Evolutionary conservation across 2,888 invertebrate species (phyloP).

Genomic region (Rutpela maculata): DNA sequence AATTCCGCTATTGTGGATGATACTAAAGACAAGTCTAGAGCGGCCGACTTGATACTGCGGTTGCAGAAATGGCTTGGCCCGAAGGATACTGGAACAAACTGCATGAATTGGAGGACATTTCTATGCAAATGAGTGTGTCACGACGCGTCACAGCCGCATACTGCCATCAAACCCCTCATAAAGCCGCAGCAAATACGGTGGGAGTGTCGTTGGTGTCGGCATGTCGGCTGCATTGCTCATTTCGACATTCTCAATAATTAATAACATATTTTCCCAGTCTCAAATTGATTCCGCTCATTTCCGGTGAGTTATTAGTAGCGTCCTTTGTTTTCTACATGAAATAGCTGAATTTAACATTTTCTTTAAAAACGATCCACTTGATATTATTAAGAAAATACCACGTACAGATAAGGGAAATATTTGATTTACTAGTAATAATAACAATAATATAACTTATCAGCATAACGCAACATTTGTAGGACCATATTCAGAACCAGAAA

Average conservation of each 20-base stretch:
- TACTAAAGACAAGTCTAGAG: constrained; percentile 20
- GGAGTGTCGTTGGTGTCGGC: constrained; percentile 20
- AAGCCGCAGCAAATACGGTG: constrained; percentile 30
- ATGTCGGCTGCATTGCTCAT: constrained; percentile 28
- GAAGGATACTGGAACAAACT: constrained; percentile 39
- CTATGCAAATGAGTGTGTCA: constrained; percentile 68
- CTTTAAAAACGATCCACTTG: too few species aligned
- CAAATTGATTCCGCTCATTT: constrained; percentile 19
- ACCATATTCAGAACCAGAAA: too few species aligned
- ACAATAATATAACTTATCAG: too few species aligned
- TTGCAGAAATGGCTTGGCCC: constrained; percentile 55
- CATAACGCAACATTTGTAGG: too few species aligned
- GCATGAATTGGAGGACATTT: constrained; percentile 53
- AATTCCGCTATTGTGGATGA: constrained; percentile 25
- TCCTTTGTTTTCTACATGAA: too few species aligned
- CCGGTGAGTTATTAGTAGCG: neutral
- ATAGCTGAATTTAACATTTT: too few species aligned
- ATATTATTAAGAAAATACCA: too few species aligned
- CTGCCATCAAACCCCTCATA: constrained; percentile 57
- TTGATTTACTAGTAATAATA: too few species aligned
- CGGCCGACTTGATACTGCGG: constrained; percentile 55
- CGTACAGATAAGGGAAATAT: too few species aligned
- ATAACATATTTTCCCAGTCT: constrained; percentile 15
- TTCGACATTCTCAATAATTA: constrained; percentile 33
- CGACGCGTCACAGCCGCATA: constrained; percentile 64